phyloP scores from a whole-genome alignment of 1,140 invertebrate species.

The Cydia fagiglandana region DNA sequence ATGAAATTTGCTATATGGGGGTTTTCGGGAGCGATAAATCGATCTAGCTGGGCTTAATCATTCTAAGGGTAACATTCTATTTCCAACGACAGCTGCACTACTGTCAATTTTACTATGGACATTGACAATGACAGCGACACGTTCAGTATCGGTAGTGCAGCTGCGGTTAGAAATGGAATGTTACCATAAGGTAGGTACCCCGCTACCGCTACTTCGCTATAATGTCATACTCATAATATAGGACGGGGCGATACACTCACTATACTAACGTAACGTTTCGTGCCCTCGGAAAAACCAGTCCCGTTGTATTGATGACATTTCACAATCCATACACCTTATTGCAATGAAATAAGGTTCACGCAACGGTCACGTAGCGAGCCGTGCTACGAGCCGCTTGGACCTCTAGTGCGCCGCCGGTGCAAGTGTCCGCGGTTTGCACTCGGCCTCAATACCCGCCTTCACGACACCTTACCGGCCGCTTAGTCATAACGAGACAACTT shows the following conservation, averaged over 20 bases:
- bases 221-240: background rate
- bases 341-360: background rate
- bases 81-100: no score
- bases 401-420: constrained; percentile 42
- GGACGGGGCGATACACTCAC: background rate
- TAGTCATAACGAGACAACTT: background rate
- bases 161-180: no score
- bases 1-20: no score
- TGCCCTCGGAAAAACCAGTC: constrained; percentile 9
- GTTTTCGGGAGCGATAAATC: no score
- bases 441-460: background rate
- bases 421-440: constrained; percentile 39
- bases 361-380: background rate
- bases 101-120: no score
- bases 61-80: no score
- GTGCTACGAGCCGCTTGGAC: background rate
- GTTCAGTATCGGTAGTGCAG: no score
- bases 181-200: no score
- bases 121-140: no score
- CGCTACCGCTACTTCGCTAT: background rate
- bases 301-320: background rate
- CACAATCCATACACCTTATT: background rate
- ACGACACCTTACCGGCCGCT: background rate
- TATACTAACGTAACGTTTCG: background rate
- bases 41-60: no score